These are phyloP conservation scores for Perizoma flavofasciatum DNA, from an alignment of 2,888 invertebrate species.

Conservation along the genomic window DNA sequence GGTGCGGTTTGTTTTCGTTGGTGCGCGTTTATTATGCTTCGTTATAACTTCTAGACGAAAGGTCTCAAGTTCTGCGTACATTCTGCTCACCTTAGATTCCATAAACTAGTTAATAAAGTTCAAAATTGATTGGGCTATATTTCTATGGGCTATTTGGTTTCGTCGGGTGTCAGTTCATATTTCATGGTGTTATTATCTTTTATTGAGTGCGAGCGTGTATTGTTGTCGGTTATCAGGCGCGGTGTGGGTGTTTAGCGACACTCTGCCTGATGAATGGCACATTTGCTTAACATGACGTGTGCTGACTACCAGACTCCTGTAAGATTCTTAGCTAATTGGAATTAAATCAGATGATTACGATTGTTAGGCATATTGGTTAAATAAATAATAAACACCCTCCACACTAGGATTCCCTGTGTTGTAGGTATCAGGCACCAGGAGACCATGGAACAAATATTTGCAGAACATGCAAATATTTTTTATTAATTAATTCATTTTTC, in stretches of 20 bases:
- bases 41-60: constrained; percentile 47
- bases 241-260: constrained; percentile 76
- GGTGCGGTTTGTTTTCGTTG: constrained; percentile 79
- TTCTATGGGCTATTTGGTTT: no score
- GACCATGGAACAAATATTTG: no score
- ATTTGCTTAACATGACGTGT: constrained; percentile 48
- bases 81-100: constrained; percentile 31
- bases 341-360: constrained; percentile 30
- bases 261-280: constrained; percentile 75
- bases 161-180: constrained; percentile 81
- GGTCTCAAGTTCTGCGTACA: constrained; percentile 48
- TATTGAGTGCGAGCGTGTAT: constrained; percentile 82
- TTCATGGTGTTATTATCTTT: constrained; percentile 84
- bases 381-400: no score
- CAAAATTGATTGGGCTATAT: constrained; percentile 38
- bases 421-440: no score
- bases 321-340: constrained; percentile 26
- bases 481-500: no score
- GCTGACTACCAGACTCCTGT: constrained; percentile 15
- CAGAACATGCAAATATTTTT: no score
- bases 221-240: constrained; percentile 78
- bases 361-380: no score
- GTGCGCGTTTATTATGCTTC: constrained; percentile 71
- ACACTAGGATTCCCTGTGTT: no score
- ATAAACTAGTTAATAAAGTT: constrained; percentile 36